These are phyloP conservation scores for Takifugu rubripes DNA, from an alignment of 2,797 vertebrate species.

Conservation along the genomic window DNA sequence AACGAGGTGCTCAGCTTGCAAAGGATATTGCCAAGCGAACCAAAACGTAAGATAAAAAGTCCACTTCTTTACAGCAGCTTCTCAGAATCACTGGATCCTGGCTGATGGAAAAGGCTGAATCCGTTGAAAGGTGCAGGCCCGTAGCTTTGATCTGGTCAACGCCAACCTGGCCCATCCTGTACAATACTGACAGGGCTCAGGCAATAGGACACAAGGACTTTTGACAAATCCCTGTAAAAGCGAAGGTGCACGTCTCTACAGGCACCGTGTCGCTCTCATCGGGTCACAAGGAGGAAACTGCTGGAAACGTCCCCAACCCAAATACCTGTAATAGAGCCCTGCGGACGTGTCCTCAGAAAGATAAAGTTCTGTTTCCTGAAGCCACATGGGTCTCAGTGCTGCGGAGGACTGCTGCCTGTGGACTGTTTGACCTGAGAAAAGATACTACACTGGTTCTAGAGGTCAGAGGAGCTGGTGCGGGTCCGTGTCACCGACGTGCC, in stretches of 20 bases:
- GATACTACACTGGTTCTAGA: slow-evolving; percentile 89
- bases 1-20: slow-evolving; percentile 98
- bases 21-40: slow-evolving; percentile 99
- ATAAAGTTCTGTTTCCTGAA: background rate
- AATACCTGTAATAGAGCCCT: too few species aligned
- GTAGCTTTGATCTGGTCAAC: too few species aligned
- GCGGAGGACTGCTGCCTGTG: slow-evolving; percentile 81
- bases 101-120: slow-evolving; percentile 8
- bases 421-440: slow-evolving; percentile 80
- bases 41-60: slow-evolving; percentile 94
- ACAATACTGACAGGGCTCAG: too few species aligned
- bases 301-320: too few species aligned
- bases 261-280: too few species aligned
- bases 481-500: slow-evolving; percentile 3
- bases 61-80: slow-evolving; percentile 74
- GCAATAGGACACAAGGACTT: too few species aligned
- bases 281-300: too few species aligned
- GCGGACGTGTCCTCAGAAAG: too few species aligned
- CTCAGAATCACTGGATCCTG: slow-evolving; percentile 82
- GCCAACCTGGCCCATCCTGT: too few species aligned
- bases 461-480: slow-evolving; percentile 72
- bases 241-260: too few species aligned
- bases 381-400: slow-evolving; percentile 65
- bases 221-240: too few species aligned
- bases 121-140: too few species aligned